phyloP scores from a whole-genome alignment of 2,797 vertebrate genomes.

The Protonibea diacanthus region DNA sequence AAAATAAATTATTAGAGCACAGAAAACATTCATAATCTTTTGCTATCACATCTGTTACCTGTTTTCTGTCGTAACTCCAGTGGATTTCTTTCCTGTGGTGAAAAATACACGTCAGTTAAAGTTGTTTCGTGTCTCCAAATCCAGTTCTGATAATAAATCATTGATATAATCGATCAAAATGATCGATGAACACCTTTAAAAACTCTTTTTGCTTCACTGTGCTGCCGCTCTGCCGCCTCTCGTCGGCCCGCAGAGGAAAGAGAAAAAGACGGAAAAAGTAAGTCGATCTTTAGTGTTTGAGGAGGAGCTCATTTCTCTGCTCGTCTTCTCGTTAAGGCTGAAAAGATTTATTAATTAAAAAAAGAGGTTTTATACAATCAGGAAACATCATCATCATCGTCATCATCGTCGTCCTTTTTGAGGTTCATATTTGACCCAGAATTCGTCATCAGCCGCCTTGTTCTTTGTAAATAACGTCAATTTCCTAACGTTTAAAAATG shows the following conservation, averaged over 20 bases:
- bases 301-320: not conserved
- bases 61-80: not conserved
- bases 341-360: not conserved
- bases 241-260: slow-evolving; percentile 17
- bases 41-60: not conserved
- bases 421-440: slow-evolving; percentile 36
- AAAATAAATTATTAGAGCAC: too few relatives aligned
- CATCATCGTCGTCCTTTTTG: not conserved
- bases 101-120: too few relatives aligned
- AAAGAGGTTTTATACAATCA: not conserved
- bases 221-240: slow-evolving; percentile 25
- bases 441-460: slow-evolving; percentile 42
- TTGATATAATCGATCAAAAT: not conserved
- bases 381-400: slow-evolving; percentile 2
- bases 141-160: not conserved
- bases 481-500: slow-evolving; percentile 42
- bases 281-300: not conserved
- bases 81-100: not conserved
- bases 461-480: slow-evolving; percentile 71
- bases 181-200: not conserved
- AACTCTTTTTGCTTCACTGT: not conserved
- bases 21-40: too few relatives aligned
- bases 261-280: not conserved
- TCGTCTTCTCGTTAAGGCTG: not conserved
- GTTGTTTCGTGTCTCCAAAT: not conserved